Conservation (phyloP, 2,888 invertebrate species). For the Drosophila basisetae region DNA sequence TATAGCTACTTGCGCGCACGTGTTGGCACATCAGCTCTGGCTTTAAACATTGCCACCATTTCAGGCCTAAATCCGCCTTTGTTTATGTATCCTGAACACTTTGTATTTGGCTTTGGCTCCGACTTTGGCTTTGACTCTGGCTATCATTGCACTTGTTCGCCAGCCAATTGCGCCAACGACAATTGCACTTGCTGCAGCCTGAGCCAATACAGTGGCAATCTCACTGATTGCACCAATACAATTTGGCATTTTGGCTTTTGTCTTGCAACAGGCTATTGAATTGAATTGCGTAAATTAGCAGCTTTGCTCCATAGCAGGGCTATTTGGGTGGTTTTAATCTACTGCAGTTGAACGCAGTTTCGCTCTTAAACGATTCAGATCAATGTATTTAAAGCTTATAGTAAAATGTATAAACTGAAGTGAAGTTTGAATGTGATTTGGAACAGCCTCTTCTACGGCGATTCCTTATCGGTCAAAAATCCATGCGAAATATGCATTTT, state of each 20-base stretch:
- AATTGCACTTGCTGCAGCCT: conserved; percentile 44
- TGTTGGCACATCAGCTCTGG: conserved; percentile 31
- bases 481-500: not conserved
- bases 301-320: conserved; percentile 3
- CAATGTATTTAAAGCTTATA: not conserved
- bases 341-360: not conserved
- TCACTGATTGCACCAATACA: conserved; percentile 68
- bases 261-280: conserved; percentile 65
- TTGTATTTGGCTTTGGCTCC: conserved; percentile 5
- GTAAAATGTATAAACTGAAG: no score
- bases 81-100: conserved; percentile 19
- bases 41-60: conserved; percentile 11
- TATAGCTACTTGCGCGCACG: conserved; percentile 41
- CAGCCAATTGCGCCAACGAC: conserved; percentile 36
- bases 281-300: conserved; percentile 65
- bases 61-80: conserved; percentile 17
- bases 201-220: conserved; percentile 53
- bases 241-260: conserved; percentile 64
- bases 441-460: not conserved
- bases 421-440: not conserved
- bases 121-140: not conserved
- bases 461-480: not conserved
- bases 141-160: not conserved
- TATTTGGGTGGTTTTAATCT: conserved; percentile 3
- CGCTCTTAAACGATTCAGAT: not conserved